Percentiles rank a stretch among this genome's conserved stretches.
These are phyloP conservation scores for Epinotia demarniana DNA, from an alignment of 2,888 invertebrate genomes.

Conservation along the genomic window DNA sequence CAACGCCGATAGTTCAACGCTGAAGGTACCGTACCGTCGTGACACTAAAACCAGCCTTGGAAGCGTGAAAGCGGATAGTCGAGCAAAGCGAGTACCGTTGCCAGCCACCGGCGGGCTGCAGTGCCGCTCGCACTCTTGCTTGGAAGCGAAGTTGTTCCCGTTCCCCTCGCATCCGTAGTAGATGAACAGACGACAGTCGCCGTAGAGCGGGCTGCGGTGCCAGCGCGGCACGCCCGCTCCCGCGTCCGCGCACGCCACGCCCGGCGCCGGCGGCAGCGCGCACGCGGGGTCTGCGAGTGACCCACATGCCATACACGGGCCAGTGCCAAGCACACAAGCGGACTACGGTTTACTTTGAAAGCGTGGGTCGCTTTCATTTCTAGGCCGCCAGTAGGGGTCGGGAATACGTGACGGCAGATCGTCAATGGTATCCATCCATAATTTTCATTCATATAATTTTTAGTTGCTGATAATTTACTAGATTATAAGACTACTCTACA, in stretches of 20 bases:
- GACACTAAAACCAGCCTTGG: neutral
- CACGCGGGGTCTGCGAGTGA: constrained; percentile 66
- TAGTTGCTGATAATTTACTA: neutral
- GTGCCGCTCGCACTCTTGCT: constrained; percentile 86
- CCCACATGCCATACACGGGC: constrained; percentile 44
- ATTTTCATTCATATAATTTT: neutral
- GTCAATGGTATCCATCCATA: no score
- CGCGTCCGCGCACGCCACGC: constrained; percentile 55
- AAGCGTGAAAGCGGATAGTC: constrained; percentile 13
- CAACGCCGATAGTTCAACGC: no score
- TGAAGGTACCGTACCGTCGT: no score
- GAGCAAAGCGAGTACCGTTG: constrained; percentile 36
- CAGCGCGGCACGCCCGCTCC: constrained; percentile 84
- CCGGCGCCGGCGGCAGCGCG: constrained; percentile 62
- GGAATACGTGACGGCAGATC: neutral
- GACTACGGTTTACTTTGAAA: neutral
- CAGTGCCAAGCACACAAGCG: constrained; percentile 41
- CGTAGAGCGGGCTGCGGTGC: constrained; percentile 88
- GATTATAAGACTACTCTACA: neutral
- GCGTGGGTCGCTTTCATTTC: neutral
- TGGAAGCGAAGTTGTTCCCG: constrained; percentile 92
- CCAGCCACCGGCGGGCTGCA: constrained; percentile 55
- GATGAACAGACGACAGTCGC: constrained; percentile 91
- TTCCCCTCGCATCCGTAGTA: constrained; percentile 96
- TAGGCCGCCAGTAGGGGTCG: neutral